Conservation (phyloP, 2,113 vertebrate species). For the Eclectus roratus region DNA sequence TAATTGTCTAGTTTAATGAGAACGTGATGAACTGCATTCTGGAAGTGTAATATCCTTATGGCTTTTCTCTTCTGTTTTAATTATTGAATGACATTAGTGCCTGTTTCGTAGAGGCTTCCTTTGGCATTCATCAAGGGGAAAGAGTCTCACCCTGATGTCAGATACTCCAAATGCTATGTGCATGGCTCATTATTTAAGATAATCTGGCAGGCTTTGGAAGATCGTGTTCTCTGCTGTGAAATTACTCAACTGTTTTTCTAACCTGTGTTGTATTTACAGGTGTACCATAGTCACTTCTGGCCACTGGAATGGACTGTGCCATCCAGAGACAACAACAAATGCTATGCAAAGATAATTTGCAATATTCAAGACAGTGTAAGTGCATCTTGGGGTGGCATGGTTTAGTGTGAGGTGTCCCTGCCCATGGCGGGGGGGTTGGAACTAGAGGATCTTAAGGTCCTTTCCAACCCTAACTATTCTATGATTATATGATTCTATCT, state of each 20-base stretch:
- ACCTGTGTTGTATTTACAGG: slow-evolving; percentile 65
- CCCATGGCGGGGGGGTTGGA: too few species aligned
- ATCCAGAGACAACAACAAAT: slow-evolving; percentile 82
- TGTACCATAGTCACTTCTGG: slow-evolving; percentile 85
- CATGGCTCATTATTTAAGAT: background rate
- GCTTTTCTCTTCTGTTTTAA: background rate
- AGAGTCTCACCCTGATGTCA: background rate
- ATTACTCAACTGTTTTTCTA: background rate
- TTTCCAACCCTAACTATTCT: too few species aligned
- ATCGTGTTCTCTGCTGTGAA: background rate
- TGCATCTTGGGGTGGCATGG: background rate
- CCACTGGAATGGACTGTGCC: slow-evolving; percentile 85
- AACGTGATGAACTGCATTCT: background rate
- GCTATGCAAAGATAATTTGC: slow-evolving; percentile 86
- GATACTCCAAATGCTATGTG: background rate
- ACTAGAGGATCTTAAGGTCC: too few species aligned
- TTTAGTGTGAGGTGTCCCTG: too few species aligned
- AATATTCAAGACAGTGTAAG: slow-evolving; percentile 78
- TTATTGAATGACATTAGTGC: background rate
- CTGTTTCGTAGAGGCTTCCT: background rate
- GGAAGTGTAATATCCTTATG: background rate
- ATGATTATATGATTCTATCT: background rate
- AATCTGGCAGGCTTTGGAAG: background rate
- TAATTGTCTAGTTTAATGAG: background rate
- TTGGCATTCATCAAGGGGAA: background rate